Base-by-base conservation (phyloP, 1,140 invertebrate species). In the Acromyrmex heyeri region DNA sequence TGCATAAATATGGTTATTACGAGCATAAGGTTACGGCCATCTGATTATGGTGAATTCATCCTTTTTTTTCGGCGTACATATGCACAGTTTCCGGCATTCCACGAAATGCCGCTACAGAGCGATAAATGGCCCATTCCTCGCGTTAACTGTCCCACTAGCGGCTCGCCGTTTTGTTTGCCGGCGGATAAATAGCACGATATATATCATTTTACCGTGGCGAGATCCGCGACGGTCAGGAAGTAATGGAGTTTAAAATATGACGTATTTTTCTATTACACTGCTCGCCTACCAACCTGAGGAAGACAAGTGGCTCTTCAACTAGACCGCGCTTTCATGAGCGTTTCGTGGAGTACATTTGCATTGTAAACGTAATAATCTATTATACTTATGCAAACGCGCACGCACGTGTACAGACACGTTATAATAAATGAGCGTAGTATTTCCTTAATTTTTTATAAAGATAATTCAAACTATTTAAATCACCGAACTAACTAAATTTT, bases 191-290 rank as follows among this genome's bases (percentile, higher is more conserved):
- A 83, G 69, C 79, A 44, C 55, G 79, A 38, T 83, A 73, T 83
- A 75, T 83, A 83, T 83, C 79, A 83, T 83, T 83, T 83, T 44
- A 27, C 79, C 79, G 69, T 21, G 77, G 38, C 79, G 18, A 83
- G 79, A 83, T 75, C 79, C 69, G 18, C 79, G 55, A 75, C 79
- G 79, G 79, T 83, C 69, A 83, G 79, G 79, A 83, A 83, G 79
- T 83, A 83, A 83, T 83, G 79, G 79, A 83, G 79, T 73, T 83
- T 62, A 83, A 83, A 83, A 83, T 83, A 83, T 83, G 69, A 83
- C 67, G 69, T 83, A 83, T 83, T 73, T 83, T 83, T 83, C 79
- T 75, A 55, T 82, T 75, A 50, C 79, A 50, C 34, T 69, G 79
- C 79, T 70, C 50, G 27, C 14, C 79, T 59, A 72, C 53, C 34